These are phyloP conservation scores for Lontra canadensis DNA, from an alignment of 2,113 vertebrate genomes.

Conservation along the genomic window DNA sequence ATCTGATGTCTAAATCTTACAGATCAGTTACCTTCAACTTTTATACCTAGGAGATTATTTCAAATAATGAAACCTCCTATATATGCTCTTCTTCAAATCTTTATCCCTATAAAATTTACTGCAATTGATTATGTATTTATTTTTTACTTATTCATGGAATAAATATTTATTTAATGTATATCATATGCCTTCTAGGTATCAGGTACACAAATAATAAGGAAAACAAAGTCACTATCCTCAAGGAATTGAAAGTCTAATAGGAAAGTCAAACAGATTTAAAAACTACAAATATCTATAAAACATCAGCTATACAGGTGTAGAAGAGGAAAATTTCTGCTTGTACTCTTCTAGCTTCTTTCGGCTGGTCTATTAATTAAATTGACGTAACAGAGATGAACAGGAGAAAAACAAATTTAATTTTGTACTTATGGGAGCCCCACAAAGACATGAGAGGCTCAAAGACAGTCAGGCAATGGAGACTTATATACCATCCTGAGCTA, in stretches of 20 bases:
- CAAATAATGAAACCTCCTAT: background rate
- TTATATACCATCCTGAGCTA: background rate
- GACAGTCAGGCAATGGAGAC: background rate
- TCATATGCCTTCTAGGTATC: background rate
- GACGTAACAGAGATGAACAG: background rate
- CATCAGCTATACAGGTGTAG: background rate
- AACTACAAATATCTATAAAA: background rate
- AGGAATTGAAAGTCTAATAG: constrained; percentile 15
- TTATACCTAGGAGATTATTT: constrained; percentile 32
- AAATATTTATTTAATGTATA: background rate
- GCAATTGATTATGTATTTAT: background rate
- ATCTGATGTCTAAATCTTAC: background rate
- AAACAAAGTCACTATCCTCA: background rate
- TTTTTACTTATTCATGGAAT: constrained; percentile 23
- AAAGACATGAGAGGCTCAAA: background rate
- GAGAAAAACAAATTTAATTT: background rate
- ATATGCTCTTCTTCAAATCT: background rate
- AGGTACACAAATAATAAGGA: constrained; percentile 22
- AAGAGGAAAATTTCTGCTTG: background rate
- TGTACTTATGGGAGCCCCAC: background rate
- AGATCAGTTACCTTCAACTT: background rate
- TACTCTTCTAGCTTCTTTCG: background rate
- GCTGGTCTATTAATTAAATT: background rate
- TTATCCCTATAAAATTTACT: background rate
- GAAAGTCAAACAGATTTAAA: constrained; percentile 10